These are phyloP conservation scores for Nesospiza acunhae DNA, from an alignment of 2,113 vertebrate species.

Conservation along the genomic window DNA sequence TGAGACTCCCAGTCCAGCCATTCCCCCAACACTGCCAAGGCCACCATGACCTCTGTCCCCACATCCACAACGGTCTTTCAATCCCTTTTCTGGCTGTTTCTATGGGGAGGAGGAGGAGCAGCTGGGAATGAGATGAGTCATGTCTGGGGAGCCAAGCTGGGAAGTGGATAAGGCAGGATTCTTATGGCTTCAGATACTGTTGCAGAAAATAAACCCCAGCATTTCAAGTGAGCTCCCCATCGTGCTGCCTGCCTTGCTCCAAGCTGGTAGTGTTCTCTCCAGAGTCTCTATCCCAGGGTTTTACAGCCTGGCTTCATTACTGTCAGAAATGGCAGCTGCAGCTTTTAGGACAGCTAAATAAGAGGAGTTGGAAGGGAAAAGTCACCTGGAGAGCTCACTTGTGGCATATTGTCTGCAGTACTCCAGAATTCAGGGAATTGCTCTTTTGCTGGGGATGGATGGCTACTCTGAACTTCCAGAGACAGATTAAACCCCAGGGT, in stretches of 20 bases:
- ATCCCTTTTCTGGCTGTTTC: not conserved
- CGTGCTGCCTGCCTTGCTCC: not conserved
- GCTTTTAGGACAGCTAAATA: not conserved
- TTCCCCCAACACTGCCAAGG: not conserved
- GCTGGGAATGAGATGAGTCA: slow-evolving; percentile 35
- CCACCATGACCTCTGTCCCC: not conserved
- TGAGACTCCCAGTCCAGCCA: not conserved
- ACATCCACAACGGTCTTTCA: not conserved
- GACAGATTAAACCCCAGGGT: not conserved
- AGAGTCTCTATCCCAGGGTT: not conserved
- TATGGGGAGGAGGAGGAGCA: not conserved
- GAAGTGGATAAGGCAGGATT: not conserved
- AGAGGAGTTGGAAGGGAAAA: not conserved
- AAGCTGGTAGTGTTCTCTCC: not conserved
- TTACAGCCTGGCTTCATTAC: not conserved
- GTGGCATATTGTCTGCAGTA: not conserved
- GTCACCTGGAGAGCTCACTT: not conserved
- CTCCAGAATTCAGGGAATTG: not conserved
- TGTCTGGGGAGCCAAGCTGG: slow-evolving; percentile 2
- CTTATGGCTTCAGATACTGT: not conserved
- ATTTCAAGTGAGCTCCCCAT: not conserved
- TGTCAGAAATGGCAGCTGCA: not conserved
- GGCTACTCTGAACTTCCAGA: not conserved
- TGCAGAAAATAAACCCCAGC: slow-evolving; percentile 42
- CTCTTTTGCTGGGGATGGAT: not conserved